Evolutionary conservation across 2,113 vertebrate genomes (phyloP).

Genomic region (Passer domesticus): DNA sequence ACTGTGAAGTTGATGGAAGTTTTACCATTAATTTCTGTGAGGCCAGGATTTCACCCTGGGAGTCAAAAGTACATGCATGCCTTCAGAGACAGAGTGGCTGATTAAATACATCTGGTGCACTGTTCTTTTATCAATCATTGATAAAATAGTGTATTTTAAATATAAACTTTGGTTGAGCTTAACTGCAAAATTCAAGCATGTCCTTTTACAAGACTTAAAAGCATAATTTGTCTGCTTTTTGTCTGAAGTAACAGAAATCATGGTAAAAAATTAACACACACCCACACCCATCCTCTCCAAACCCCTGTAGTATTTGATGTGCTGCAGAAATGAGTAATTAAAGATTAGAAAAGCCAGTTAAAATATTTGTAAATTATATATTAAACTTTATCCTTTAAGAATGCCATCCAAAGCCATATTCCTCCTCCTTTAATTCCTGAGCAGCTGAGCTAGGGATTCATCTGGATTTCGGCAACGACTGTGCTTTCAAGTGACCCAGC

Average conservation of each 20-base stretch:
- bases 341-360: background rate
- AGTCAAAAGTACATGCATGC: constrained; percentile 26
- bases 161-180: background rate
- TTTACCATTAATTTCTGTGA: background rate
- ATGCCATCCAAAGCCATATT: background rate
- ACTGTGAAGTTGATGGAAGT: background rate
- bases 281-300: background rate
- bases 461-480: background rate
- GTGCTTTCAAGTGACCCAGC: background rate
- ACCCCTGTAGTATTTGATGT: background rate
- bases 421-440: background rate
- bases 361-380: background rate
- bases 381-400: background rate
- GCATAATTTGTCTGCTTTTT: background rate
- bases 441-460: background rate
- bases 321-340: background rate
- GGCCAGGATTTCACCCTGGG: background rate
- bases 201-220: background rate
- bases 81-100: background rate
- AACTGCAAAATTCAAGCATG: background rate
- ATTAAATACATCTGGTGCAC: constrained; percentile 26
- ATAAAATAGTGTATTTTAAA: constrained; percentile 39
- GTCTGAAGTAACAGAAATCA: background rate
- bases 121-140: constrained; percentile 40
- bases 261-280: background rate